Conservation (phyloP, 2,888 invertebrate genomes). For the Spisula subtruncata region DNA sequence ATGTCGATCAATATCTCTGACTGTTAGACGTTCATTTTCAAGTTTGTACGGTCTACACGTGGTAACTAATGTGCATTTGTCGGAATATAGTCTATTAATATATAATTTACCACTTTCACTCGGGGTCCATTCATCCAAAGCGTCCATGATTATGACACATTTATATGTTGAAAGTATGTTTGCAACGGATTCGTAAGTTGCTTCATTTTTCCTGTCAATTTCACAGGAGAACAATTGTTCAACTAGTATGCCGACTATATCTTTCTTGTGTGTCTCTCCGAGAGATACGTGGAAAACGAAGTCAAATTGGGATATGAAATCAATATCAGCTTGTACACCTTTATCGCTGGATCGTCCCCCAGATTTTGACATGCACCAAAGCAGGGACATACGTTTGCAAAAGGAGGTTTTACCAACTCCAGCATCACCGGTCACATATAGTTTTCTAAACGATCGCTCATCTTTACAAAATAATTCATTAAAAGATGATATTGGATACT, state of each 20-base stretch:
- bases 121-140: background rate
- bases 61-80: too few relatives aligned
- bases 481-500: background rate
- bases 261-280: background rate
- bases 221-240: background rate
- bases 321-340: background rate
- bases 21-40: too few relatives aligned
- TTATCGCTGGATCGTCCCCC: background rate
- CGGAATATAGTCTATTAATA: background rate
- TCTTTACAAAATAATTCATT: background rate
- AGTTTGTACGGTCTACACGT: too few relatives aligned
- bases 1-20: background rate
- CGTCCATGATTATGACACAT: background rate
- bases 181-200: background rate
- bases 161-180: slow-evolving; percentile 29
- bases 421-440: background rate
- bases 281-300: slow-evolving; percentile 3
- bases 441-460: background rate
- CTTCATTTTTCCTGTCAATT: background rate
- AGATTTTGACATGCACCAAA: background rate
- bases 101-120: background rate
- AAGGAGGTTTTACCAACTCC: background rate
- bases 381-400: background rate
- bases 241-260: background rate
- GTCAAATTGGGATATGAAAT: background rate